Conservation (phyloP, 2,797 vertebrate species). For the Hapalemur alaotrensis region DNA sequence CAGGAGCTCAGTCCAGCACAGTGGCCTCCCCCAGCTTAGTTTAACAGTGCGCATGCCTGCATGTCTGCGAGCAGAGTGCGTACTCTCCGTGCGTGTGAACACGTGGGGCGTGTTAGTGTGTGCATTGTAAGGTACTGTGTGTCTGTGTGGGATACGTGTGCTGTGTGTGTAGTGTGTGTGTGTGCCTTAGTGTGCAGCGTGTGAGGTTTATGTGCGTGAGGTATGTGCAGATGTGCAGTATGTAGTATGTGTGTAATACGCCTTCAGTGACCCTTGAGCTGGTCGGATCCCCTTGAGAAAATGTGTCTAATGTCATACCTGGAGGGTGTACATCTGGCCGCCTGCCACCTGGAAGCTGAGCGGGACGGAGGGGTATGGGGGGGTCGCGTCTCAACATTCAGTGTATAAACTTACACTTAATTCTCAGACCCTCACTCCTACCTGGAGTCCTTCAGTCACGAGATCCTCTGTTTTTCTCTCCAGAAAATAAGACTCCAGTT, state of each 20-base stretch:
- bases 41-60: background rate
- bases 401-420: background rate
- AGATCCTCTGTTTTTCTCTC: background rate
- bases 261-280: background rate
- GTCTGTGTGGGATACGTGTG: background rate
- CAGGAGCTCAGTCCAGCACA: background rate
- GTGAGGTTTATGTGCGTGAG: background rate
- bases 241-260: background rate
- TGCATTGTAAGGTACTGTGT: background rate
- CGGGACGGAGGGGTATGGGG: background rate
- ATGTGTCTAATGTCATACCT: background rate
- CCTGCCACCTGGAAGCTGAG: background rate
- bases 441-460: background rate
- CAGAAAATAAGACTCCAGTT: background rate
- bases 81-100: background rate
- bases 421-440: background rate
- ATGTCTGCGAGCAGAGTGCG: background rate
- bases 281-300: background rate
- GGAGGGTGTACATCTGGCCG: background rate
- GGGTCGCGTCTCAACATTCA: fast-evolving
- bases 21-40: background rate
- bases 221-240: background rate
- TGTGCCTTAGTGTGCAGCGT: background rate
- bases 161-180: background rate
- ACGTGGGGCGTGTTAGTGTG: no score